Evolutionary conservation across 1,140 invertebrate genomes (phyloP).

Genomic region (Holotrichia oblita): DNA sequence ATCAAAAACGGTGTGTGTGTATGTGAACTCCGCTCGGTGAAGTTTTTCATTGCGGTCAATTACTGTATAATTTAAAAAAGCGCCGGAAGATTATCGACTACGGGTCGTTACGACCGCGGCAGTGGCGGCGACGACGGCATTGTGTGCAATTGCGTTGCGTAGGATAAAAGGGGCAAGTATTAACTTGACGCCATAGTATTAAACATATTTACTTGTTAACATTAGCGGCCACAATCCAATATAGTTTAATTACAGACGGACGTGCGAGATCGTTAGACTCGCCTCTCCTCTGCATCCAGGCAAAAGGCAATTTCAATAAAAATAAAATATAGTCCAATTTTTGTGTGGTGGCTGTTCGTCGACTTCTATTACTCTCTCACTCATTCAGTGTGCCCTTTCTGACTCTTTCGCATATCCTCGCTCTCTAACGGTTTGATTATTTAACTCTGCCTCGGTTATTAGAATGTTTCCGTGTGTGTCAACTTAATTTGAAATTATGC

Average conservation of each 20-base stretch:
- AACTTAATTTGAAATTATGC: constrained; percentile 39
- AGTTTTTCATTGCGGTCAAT: constrained; percentile 34
- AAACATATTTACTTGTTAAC: constrained; percentile 52
- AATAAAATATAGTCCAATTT: constrained; percentile 48
- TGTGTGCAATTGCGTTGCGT: constrained; percentile 43
- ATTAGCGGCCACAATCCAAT: constrained; percentile 50
- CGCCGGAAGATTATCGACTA: constrained; percentile 38
- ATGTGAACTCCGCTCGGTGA: not conserved
- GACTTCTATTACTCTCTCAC: constrained; percentile 24
- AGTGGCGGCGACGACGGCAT: constrained; percentile 3
- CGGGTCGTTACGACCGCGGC: constrained; percentile 24
- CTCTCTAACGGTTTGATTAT: constrained; percentile 39
- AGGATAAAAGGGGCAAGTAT: constrained; percentile 43
- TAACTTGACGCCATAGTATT: constrained; percentile 49
- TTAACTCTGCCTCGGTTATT: constrained; percentile 39
- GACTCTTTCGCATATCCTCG: not conserved
- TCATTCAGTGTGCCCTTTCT: not conserved
- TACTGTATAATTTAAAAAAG: constrained; percentile 28
- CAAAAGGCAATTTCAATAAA: constrained; percentile 51
- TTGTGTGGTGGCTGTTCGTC: constrained; percentile 37
- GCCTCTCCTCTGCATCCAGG: constrained; percentile 31
- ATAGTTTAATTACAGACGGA: constrained; percentile 51
- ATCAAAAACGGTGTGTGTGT: not conserved
- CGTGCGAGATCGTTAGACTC: constrained; percentile 48
- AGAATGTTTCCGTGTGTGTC: constrained; percentile 39